Percentiles rank a stretch among this genome's conserved stretches.
Conservation (phyloP, 2,113 vertebrate genomes). For the Ctenodactylus gundi region DNA sequence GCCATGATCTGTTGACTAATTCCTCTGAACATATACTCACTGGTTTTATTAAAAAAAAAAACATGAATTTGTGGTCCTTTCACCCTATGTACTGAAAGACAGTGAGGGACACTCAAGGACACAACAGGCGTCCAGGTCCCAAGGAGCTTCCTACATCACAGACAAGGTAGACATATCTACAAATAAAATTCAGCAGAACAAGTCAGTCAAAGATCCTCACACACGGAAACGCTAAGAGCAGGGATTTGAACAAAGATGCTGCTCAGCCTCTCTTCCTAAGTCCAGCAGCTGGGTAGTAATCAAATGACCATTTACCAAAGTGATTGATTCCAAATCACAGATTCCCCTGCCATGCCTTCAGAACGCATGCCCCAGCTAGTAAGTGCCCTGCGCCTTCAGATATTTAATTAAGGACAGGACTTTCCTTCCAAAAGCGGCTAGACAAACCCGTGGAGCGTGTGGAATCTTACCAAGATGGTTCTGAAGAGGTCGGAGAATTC, state of each 20-base stretch:
- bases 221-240: constrained; percentile 29
- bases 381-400: constrained; percentile 59
- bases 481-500: constrained; percentile 44
- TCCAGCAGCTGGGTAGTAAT: constrained; percentile 44
- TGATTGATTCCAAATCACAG: constrained; percentile 59
- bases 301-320: constrained; percentile 69
- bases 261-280: constrained; percentile 56
- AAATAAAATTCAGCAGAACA: constrained; percentile 47
- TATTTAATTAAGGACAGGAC: constrained; percentile 68
- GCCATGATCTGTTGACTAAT: neutral
- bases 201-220: constrained; percentile 49
- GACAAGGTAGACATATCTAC: neutral
- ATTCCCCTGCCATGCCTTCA: constrained; percentile 58
- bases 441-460: constrained; percentile 38
- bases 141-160: neutral
- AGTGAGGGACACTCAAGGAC: neutral
- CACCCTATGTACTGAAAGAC: neutral
- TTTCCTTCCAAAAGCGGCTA: constrained; percentile 34
- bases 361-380: constrained; percentile 66
- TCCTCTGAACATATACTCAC: neutral
- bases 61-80: neutral
- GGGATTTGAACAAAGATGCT: constrained; percentile 14
- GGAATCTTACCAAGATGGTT: constrained; percentile 61
- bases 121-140: neutral
- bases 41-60: constrained; percentile 19